These are phyloP conservation scores for Linnaemya tessellans DNA, from an alignment of 2,888 invertebrate species.

Conservation along the genomic window DNA sequence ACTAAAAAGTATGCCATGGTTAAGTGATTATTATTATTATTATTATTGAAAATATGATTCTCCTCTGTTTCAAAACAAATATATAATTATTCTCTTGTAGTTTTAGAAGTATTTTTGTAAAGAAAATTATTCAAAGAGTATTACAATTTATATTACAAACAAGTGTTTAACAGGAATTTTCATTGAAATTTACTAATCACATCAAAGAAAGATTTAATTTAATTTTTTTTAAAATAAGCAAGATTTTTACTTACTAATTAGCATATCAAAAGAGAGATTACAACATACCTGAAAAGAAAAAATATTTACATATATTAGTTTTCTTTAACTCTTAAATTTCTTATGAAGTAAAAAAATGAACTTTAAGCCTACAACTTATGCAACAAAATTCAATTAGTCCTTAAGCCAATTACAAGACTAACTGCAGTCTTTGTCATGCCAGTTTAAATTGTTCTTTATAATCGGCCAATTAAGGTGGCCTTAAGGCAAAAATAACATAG, in stretches of 20 bases:
- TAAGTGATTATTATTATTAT: conserved; percentile 22
- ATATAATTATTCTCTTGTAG: too few species aligned
- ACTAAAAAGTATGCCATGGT: conserved; percentile 28
- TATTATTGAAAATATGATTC: background rate
- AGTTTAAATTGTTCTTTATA: background rate
- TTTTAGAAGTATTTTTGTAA: background rate
- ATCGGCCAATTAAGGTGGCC: background rate
- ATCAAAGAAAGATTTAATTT: too few species aligned
- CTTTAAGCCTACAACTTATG: conserved; percentile 8
- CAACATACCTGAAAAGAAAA: conserved; percentile 31
- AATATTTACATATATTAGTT: background rate
- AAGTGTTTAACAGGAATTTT: background rate
- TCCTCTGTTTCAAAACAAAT: too few species aligned
- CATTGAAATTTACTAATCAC: background rate
- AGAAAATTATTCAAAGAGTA: background rate
- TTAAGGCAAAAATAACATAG: background rate
- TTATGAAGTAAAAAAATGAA: background rate
- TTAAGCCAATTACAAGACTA: background rate
- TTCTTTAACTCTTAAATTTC: background rate
- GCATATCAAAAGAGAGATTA: background rate
- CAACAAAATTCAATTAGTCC: background rate
- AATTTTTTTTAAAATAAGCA: too few species aligned
- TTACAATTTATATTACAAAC: background rate
- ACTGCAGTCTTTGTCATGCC: conserved; percentile 15
- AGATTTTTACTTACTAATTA: conserved; percentile 11